Conservation (phyloP, 2,113 vertebrate genomes). For the Calypte anna region DNA sequence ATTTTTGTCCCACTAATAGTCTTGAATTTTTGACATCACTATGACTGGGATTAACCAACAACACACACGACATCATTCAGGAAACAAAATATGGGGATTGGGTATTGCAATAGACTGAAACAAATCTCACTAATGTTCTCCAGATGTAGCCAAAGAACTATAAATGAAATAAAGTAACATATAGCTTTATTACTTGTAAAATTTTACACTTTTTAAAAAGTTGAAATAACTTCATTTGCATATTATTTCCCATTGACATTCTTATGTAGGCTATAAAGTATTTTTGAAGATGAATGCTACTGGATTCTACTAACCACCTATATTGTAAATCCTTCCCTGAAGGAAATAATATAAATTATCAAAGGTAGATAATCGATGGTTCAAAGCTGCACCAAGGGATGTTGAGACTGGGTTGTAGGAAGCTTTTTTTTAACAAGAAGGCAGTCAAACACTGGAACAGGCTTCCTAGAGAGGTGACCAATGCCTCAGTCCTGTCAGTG, state of each 20-base stretch:
- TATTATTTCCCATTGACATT: neutral
- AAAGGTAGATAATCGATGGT: neutral
- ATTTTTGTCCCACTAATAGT: neutral
- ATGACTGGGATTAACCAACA: neutral
- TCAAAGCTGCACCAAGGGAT: neutral
- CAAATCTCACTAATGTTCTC: neutral
- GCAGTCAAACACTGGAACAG: neutral
- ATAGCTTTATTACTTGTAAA: neutral
- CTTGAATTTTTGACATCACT: neutral
- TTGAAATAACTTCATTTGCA: neutral
- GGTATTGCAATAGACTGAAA: neutral
- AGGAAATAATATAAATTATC: neutral
- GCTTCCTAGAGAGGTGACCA: too few relatives aligned
- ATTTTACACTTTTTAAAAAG: neutral
- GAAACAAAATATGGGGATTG: neutral
- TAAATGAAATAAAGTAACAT: neutral
- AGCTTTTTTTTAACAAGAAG: neutral
- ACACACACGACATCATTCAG: neutral
- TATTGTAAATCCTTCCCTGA: neutral
- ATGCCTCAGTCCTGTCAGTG: too few relatives aligned
- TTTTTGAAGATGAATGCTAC: neutral
- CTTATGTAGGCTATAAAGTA: neutral
- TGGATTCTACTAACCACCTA: neutral
- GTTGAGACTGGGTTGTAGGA: neutral
- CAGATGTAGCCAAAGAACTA: neutral